These are phyloP conservation scores for Archilochus colubris DNA, from an alignment of 2,113 vertebrate genomes.

Conservation along the genomic window DNA sequence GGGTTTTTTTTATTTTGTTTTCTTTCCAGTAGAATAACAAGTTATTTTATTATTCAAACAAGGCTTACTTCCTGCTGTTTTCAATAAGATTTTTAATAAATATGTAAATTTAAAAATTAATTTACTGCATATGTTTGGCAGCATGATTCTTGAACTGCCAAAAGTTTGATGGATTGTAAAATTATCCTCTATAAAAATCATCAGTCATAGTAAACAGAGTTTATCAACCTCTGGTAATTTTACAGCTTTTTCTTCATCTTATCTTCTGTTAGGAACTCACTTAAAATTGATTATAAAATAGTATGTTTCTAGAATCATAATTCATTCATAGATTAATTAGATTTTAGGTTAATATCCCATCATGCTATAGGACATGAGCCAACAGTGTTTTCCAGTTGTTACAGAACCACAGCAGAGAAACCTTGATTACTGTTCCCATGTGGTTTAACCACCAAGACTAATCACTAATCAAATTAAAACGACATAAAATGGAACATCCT, in stretches of 20 bases:
- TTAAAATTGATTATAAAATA: slow-evolving; percentile 82
- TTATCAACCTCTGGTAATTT: slow-evolving; percentile 76
- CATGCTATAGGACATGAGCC: slow-evolving; percentile 65
- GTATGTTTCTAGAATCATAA: slow-evolving; percentile 72
- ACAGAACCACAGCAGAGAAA: slow-evolving; percentile 27
- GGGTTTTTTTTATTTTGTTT: slow-evolving; percentile 49
- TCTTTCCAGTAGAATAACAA: slow-evolving; percentile 76
- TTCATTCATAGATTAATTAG: slow-evolving; percentile 83
- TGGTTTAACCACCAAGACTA: slow-evolving; percentile 58
- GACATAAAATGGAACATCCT: slow-evolving; percentile 59
- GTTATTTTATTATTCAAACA: slow-evolving; percentile 81
- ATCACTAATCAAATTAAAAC: slow-evolving; percentile 75
- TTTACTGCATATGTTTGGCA: slow-evolving; percentile 78
- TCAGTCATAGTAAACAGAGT: slow-evolving; percentile 77
- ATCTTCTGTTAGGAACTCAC: slow-evolving; percentile 75
- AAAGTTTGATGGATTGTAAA: slow-evolving; percentile 81
- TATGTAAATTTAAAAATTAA: slow-evolving; percentile 84
- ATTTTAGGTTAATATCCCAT: slow-evolving; percentile 83
- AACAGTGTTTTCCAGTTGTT: slow-evolving; percentile 58
- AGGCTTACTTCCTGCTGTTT: slow-evolving; percentile 78
- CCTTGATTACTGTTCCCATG: slow-evolving; percentile 73
- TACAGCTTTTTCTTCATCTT: slow-evolving; percentile 79
- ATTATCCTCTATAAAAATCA: slow-evolving; percentile 78
- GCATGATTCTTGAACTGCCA: slow-evolving; percentile 77
- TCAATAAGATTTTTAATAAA: slow-evolving; percentile 83